A percentile compares a stretch with the other conserved stretches of the same genome.
These are phyloP conservation scores for Hirtodrosophila histrioides DNA, from an alignment of 2,888 invertebrate species.

Conservation along the genomic window DNA sequence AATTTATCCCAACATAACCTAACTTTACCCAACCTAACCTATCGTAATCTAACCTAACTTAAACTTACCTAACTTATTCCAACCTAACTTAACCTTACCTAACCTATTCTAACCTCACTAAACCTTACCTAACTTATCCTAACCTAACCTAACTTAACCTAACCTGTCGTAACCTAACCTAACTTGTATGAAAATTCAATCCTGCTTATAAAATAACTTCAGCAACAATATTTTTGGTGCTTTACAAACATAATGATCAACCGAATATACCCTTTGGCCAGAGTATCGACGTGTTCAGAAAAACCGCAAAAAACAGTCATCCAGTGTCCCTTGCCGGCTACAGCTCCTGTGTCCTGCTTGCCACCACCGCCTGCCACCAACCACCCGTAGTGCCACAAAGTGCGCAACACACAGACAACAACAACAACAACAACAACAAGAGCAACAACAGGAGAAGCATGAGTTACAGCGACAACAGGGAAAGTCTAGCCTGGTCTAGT, in stretches of 20 bases:
- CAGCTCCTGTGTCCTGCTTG: slow-evolving; percentile 21
- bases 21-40: too few species aligned
- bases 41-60: too few species aligned
- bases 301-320: slow-evolving; percentile 59
- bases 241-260: slow-evolving; percentile 1
- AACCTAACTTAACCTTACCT: too few species aligned
- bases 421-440: slow-evolving; percentile 21
- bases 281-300: slow-evolving; percentile 21
- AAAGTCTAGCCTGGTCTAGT: slow-evolving; percentile 54
- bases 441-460: slow-evolving; percentile 15
- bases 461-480: slow-evolving; percentile 35
- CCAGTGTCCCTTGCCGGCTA: slow-evolving; percentile 43
- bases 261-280: slow-evolving; percentile 6
- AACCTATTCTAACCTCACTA: too few species aligned
- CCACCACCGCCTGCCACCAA: slow-evolving; percentile 15
- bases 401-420: slow-evolving; percentile 28
- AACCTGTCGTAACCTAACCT: not conserved
- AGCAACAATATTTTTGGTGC: not conserved
- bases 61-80: not conserved
- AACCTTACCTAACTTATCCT: too few species aligned
- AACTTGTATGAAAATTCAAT: not conserved
- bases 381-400: slow-evolving; percentile 59
- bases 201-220: too few species aligned
- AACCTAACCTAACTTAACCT: too few species aligned
- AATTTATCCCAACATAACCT: too few species aligned